Base-by-base conservation (phyloP, 2,113 vertebrate species). In the Phrynosoma platyrhinos region DNA sequence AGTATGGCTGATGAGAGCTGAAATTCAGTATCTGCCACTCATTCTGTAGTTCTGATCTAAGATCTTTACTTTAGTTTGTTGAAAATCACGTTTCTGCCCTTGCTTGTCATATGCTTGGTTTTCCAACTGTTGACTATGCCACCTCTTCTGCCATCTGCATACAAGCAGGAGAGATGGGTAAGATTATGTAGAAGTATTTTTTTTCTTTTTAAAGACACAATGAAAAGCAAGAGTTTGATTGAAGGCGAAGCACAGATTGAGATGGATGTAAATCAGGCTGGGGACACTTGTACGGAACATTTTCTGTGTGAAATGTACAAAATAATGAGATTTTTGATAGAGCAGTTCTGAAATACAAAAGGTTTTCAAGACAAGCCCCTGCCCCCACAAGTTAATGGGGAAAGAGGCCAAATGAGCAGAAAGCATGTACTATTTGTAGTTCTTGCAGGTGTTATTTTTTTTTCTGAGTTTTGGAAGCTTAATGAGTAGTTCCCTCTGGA, bases 401-500 rank as follows among this genome's bases (percentile, higher is more conserved):
- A 82, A 66, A 18, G 40, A 42, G 18, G 13, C 42, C 72, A 77
- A 88, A 86, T 0, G 0, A 76, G 30, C 32, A 87, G n/a, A 12
- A 58, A 1, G 0, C 81, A 0, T 1, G 0, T 32, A n/a, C 3
- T 0, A 72, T 85, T 84, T 0, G 0, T 36, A 79, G 83, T 74
- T 27, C 30, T 69, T 42, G 23, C 32, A 66, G 40, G 10, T 72
- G 77, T 36, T 10, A 40, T 82, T 36, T 86, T 82, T 36, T 86
- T 47, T 10, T 30, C 1, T 78, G 84, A 91, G 82, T 88, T 87
- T 82, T 53, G 2, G 79, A 79, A 91, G 64, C 86, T 0, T 10
- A 95, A 90, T 16, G 82, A 82, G 90, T 83, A 5, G 76, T 71
- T 92, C 82, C 82, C 55, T 85, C 79, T 0, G 0, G 76, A 68